phyloP scores from a whole-genome alignment of 2,888 invertebrate species.

The Ernsta delagoae region DNA sequence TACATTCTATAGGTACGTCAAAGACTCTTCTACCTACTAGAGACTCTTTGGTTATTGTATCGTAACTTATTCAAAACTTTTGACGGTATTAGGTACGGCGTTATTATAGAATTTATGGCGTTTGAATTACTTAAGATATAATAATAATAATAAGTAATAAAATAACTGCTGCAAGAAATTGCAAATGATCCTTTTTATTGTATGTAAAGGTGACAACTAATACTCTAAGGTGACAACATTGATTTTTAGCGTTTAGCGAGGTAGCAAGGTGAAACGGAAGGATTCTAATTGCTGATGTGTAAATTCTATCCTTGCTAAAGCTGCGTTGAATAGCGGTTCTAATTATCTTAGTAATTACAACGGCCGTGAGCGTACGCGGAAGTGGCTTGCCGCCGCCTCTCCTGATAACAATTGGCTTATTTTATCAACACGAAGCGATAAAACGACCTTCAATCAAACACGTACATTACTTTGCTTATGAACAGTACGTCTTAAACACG shows the following conservation, averaged over 20 bases:
- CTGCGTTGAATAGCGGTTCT: constrained; percentile 50
- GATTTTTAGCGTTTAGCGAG: constrained; percentile 34
- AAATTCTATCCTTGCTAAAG: constrained; percentile 40
- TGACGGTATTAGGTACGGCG: too few species aligned
- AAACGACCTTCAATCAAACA: constrained; percentile 62
- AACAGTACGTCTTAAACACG: constrained; percentile 41
- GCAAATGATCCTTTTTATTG: constrained; percentile 16
- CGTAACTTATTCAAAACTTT: too few species aligned
- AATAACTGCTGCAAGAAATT: too few species aligned
- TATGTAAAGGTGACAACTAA: too few species aligned
- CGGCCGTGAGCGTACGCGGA: constrained; percentile 76
- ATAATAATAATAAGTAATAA: too few species aligned
- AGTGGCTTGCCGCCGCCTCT: constrained; percentile 63
- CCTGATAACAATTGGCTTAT: constrained; percentile 76
- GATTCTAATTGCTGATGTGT: constrained; percentile 36
- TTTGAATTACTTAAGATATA: too few species aligned
- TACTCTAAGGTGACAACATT: constrained; percentile 34
- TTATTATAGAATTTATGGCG: too few species aligned
- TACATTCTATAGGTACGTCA: too few species aligned
- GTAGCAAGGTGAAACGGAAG: constrained; percentile 37
- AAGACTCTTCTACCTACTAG: too few species aligned
- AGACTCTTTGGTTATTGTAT: too few species aligned
- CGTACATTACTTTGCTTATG: constrained; percentile 45
- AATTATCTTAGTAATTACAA: constrained; percentile 58
- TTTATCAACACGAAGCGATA: constrained; percentile 70